A percentile compares a stretch with the other conserved stretches of the same genome.
Evolutionary conservation across 2,888 invertebrate genomes (phyloP).

Genomic region (Salpingus planirostris): DNA sequence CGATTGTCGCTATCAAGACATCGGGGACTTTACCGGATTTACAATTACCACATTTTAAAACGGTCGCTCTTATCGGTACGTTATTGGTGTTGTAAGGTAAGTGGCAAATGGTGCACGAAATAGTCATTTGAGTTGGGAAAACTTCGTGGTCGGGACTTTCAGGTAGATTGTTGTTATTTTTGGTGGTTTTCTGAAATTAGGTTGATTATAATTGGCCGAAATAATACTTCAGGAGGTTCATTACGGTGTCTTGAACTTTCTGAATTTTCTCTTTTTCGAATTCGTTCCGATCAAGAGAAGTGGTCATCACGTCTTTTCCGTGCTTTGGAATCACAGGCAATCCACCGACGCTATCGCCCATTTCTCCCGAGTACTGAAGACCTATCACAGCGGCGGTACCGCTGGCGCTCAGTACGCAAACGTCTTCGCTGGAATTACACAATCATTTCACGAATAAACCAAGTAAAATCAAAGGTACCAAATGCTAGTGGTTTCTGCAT

Average conservation of each 20-base stretch:
- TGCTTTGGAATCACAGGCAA: constrained; percentile 25
- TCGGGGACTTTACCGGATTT: constrained; percentile 79
- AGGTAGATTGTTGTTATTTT: too few species aligned
- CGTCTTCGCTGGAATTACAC: constrained; percentile 80
- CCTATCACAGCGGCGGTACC: constrained; percentile 88
- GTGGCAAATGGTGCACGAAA: constrained; percentile 51
- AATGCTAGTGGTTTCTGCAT: constrained; percentile 85
- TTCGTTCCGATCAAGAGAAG: constrained; percentile 47
- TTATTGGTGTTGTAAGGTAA: constrained; percentile 72
- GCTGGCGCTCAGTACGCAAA: constrained; percentile 85
- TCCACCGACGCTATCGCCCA: constrained; percentile 24
- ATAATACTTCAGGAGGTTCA: too few species aligned
- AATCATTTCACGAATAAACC: constrained; percentile 35
- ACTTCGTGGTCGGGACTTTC: constrained; percentile 36
- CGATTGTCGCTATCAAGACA: constrained; percentile 80
- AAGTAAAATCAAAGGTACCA: constrained; percentile 62
- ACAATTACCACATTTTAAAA: constrained; percentile 52
- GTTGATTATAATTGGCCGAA: too few species aligned
- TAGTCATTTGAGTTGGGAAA: too few species aligned
- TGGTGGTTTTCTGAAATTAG: too few species aligned
- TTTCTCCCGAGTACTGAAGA: constrained; percentile 43
- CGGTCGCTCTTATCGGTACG: constrained; percentile 64
- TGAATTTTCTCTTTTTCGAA: constrained; percentile 38
- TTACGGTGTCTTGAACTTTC: too few species aligned
- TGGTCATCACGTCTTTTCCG: constrained; percentile 40